Evolutionary conservation across 2,888 invertebrate species (phyloP), one percentile per base, ranked within the genome.

Genomic region (Gisinianus flammeolus): DNA sequence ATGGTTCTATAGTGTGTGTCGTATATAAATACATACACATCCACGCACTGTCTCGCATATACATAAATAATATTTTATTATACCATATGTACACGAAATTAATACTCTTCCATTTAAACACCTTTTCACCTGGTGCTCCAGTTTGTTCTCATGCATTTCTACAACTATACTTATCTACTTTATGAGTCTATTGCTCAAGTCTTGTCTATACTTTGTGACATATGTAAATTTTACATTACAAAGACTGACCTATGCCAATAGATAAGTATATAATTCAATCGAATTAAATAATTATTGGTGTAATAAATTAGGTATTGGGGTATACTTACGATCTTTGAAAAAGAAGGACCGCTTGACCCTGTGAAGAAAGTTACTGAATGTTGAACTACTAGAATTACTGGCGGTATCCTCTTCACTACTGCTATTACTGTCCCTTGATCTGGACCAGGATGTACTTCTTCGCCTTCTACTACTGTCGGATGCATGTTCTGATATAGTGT

Each of bases 311-410:
- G n/a, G n/a, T n/a, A n/a, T n/a, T n/a, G n/a, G n/a, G 24, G 16
- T 8, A 58, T n/a, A 52, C 76, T 76, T 70, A 76, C 76, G 70
- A 24, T 70, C 68, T n/a, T 26, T 70, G 58, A 56, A 26, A 78
- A 83, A 83, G 52, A 83, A 80, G 70, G 80, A 80, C 77, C 83
- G 78, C 77, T 81, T 83, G 80, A 83, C 81, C 74, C 83, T 79
- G 70, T 82, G 82, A 24, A 81, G 79, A 56, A 82, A 73, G 33
- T 78, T 78, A 67, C 35, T 26, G 64, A 70, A 79, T 62, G 56
- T 24, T 73, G 69, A 33, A 71, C 52, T 71, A 30, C 30, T 67
- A 22, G 52, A 10, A n/a, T 68, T 68, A 33, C 31, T 64, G 16
- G 30, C 67, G n/a, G 30, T 16, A 10, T 24, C 44, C n/a, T 66